Evolutionary conservation across 2,888 invertebrate genomes (phyloP).

Genomic region (Dysmachus trigonus): DNA sequence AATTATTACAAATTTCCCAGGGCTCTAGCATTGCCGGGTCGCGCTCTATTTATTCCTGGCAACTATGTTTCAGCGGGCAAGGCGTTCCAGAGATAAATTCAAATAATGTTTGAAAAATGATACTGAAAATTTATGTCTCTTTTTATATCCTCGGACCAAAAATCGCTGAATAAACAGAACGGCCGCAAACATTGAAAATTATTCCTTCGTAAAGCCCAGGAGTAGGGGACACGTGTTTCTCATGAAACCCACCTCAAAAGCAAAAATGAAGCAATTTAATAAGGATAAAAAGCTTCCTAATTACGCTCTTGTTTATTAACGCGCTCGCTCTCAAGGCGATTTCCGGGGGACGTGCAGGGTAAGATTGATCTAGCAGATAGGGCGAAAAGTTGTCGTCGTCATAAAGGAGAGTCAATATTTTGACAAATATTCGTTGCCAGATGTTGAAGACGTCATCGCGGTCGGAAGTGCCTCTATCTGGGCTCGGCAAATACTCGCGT

Average conservation of each 20-base stretch:
- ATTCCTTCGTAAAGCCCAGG: not conserved
- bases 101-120: slow-evolving; percentile 23
- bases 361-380: not conserved
- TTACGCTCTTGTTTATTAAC: slow-evolving; percentile 27
- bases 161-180: not conserved
- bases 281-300: slow-evolving; percentile 22
- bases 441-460: not conserved
- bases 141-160: not conserved
- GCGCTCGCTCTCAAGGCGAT: not conserved
- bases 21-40: not conserved
- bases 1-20: not conserved
- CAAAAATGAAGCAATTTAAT: slow-evolving; percentile 26
- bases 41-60: not conserved
- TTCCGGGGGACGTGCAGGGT: not conserved
- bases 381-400: not conserved
- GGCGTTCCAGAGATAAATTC: not conserved
- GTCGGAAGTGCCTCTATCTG: not conserved
- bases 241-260: not conserved
- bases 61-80: not conserved
- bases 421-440: slow-evolving; percentile 13
- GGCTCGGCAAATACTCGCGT: slow-evolving; percentile 11
- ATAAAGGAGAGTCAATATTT: slow-evolving; percentile 29
- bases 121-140: slow-evolving; percentile 26
- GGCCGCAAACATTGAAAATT: not conserved
- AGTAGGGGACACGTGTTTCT: not conserved